phyloP scores from a whole-genome alignment of 1,140 invertebrate species.

The Conopomorpha cramerella region DNA sequence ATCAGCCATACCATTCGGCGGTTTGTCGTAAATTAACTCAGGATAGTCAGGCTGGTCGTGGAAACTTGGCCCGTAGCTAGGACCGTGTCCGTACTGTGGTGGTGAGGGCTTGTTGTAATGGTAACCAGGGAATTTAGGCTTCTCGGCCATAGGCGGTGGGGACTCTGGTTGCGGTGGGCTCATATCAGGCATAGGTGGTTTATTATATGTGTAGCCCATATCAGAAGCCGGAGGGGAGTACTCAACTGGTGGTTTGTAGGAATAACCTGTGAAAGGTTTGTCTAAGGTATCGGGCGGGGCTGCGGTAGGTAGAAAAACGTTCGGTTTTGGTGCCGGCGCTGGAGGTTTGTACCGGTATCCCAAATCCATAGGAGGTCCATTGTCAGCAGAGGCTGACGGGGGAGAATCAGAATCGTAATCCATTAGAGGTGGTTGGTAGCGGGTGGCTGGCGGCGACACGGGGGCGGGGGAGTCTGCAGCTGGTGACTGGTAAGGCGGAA shows the following conservation, averaged over 20 bases:
- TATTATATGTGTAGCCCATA: constrained; percentile 6
- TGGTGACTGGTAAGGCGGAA: constrained; percentile 28
- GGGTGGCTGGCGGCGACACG: constrained; percentile 8
- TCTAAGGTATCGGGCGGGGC: constrained; percentile 22
- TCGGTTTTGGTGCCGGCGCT: constrained; percentile 10
- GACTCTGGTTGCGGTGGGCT: too few species aligned
- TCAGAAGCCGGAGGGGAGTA: constrained; percentile 10
- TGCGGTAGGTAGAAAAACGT: constrained; percentile 30
- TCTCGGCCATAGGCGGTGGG: constrained; percentile 11
- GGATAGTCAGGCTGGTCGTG: constrained; percentile 30
- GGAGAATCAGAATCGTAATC: constrained; percentile 4
- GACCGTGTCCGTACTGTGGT: constrained; percentile 12
- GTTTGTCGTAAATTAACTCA: constrained; percentile 29
- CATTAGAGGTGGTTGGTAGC: constrained; percentile 8
- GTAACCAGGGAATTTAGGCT: constrained; percentile 32
- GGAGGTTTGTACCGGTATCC: constrained; percentile 34
- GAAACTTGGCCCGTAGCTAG: constrained; percentile 11
- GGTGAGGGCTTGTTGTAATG: constrained; percentile 26
- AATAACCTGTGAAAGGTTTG: constrained; percentile 29
- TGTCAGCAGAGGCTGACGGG: constrained; percentile 8
- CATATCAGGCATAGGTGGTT: too few species aligned
- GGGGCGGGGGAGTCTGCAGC: constrained; percentile 11
- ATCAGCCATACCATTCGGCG: constrained; percentile 5
- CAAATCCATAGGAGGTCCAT: constrained; percentile 17
- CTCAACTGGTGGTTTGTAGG: constrained; percentile 29